Conservation (phyloP, 1,140 invertebrate genomes). For the Tetramorium simillimum region DNA sequence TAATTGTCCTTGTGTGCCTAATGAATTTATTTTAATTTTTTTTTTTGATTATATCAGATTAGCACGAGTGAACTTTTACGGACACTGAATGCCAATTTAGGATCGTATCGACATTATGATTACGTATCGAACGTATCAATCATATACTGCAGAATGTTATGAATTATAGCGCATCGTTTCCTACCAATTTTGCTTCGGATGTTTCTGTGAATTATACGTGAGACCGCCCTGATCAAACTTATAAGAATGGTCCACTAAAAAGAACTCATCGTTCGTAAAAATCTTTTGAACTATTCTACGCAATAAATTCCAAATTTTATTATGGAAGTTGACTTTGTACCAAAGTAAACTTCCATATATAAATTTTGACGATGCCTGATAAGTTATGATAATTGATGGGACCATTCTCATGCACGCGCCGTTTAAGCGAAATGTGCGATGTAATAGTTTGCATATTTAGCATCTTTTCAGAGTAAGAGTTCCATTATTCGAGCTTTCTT, state of each 20-base stretch:
- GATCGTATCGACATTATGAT: slow-evolving; percentile 15
- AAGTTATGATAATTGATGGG: slow-evolving; percentile 45
- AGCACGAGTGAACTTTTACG: slow-evolving; percentile 58
- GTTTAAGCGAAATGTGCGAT: slow-evolving; percentile 13
- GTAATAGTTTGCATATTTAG: background rate
- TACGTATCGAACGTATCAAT: slow-evolving; percentile 20
- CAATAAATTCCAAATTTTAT: background rate
- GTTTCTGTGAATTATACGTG: slow-evolving; percentile 35
- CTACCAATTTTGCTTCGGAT: slow-evolving; percentile 52
- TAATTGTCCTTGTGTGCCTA: slow-evolving; percentile 24
- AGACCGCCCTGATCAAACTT: background rate
- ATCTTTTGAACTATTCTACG: background rate
- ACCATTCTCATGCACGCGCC: slow-evolving; percentile 13
- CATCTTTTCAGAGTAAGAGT: background rate
- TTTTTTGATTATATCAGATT: slow-evolving; percentile 21
- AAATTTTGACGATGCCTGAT: background rate
- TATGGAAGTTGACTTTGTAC: slow-evolving; percentile 12
- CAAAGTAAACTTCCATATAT: slow-evolving; percentile 12
- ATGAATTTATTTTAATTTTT: slow-evolving; percentile 36
- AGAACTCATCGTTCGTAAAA: background rate
- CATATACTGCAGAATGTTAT: slow-evolving; percentile 34
- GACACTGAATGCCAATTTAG: slow-evolving; percentile 63
- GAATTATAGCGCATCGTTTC: slow-evolving; percentile 45
- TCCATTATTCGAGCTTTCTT: background rate
- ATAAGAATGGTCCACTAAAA: slow-evolving; percentile 29